Base-by-base conservation (phyloP, 1,140 invertebrate genomes). In the Dreissena rostriformis region DNA sequence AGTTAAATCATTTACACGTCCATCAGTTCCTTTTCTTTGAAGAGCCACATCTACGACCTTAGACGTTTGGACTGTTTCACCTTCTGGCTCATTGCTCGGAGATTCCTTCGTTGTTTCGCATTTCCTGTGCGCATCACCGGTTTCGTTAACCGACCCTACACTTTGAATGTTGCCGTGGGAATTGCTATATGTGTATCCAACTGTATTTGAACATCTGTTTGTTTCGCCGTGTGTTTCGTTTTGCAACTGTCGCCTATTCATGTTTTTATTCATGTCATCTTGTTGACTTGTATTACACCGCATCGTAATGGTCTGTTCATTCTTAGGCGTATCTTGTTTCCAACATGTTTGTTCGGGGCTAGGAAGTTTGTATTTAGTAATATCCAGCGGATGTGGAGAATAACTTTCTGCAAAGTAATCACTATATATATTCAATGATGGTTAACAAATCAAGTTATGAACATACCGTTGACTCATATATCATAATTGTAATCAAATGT, bases 281-380 rank as follows among this genome's bases (percentile, higher is more conserved):
- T 75, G 11, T 7, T 75, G 22, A 7, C 10, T 28, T 76, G 15
- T 26, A n/a, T 19, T 7, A 14, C 1, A 49, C 28, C n/a, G 70
- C 55, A 19, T 7, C 63, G 51, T 12, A 2, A 4, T 24, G 26
- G 12, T 12, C 7, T 11, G 2, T 1, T 11, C 24, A n/a, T 1
- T 76, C 55, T 28, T 15, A 63, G 73, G 11, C 22, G 26, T 61
- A 11, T 26, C 26, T 11, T 14, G 39, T 4, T 19, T 19, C 4
- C 57, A 12, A 26, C 14, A 1, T 10, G 24, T 77, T 51, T 49
- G 12, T n/a, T 51, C 39, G n/a, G 12, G 14, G 12, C 26, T 17
- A 28, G n/a, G 28, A 15, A 78, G 66, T 24, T 78, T 78, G 15
- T 78, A 78, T 53, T 78, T 78, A 5, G 61, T 53, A n/a, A 78